Evolutionary conservation across 2,888 invertebrate species (phyloP).

Genomic region (Pseudococcus viburni): DNA sequence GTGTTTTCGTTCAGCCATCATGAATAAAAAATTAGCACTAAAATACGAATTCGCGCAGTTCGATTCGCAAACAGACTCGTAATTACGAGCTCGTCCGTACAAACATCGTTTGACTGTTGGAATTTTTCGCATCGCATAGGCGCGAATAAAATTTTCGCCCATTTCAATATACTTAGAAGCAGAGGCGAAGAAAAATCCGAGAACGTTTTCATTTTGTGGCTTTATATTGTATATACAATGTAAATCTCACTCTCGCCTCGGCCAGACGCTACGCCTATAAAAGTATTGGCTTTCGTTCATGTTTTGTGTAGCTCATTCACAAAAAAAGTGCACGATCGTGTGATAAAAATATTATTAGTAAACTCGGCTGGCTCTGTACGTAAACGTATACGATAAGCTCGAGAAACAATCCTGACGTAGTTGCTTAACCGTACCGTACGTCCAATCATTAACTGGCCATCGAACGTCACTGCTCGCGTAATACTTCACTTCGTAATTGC

Average conservation of each 20-base stretch:
- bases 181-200: neutral
- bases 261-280: conserved; percentile 33
- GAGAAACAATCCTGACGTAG: conserved; percentile 52
- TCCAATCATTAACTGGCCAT: conserved; percentile 21
- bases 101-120: neutral
- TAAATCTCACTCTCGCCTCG: neutral
- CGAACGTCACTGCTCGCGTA: conserved; percentile 50
- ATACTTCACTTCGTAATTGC: conserved; percentile 45
- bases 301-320: conserved; percentile 46
- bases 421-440: neutral
- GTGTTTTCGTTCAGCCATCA: conserved; percentile 27
- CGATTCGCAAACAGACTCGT: conserved; percentile 18
- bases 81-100: conserved; percentile 21
- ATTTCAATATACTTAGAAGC: neutral
- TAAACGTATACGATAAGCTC: conserved; percentile 33
- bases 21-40: conserved; percentile 27
- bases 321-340: conserved; percentile 20
- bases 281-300: conserved; percentile 48
- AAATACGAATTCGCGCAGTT: conserved; percentile 8
- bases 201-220: neutral
- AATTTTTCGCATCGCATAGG: neutral
- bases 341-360: conserved; percentile 54
- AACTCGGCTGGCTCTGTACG: neutral
- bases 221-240: neutral
- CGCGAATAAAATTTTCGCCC: neutral